phyloP scores from a whole-genome alignment of 2,797 vertebrate species.

The Myripristis jacobus region DNA sequence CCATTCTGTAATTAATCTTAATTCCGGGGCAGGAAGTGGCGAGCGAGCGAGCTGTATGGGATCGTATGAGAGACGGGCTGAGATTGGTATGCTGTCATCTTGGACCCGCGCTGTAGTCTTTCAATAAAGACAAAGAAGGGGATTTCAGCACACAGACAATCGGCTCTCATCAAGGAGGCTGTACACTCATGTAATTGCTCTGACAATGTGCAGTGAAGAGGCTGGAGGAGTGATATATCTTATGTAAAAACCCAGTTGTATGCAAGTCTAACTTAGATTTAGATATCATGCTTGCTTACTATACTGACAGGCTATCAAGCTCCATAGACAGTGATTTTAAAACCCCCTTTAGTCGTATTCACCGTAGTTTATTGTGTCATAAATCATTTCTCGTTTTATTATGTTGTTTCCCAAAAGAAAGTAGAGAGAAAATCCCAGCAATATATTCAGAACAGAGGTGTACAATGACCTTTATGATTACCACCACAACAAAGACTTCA shows the following conservation, averaged over 20 bases:
- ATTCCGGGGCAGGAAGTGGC: constrained; percentile 65
- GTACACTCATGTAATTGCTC: constrained; percentile 35
- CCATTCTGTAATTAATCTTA: constrained; percentile 80
- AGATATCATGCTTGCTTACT: constrained; percentile 31
- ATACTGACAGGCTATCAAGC: constrained; percentile 12
- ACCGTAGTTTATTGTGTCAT: constrained; percentile 49
- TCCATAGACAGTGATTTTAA: constrained; percentile 33
- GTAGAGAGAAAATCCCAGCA: neutral
- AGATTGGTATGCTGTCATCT: constrained; percentile 64
- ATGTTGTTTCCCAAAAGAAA: constrained; percentile 40
- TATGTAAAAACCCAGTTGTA: constrained; percentile 27
- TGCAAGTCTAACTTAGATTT: constrained; percentile 41
- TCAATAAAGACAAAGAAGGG: constrained; percentile 59
- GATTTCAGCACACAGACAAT: constrained; percentile 43
- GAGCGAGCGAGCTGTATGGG: constrained; percentile 51
- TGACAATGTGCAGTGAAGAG: constrained; percentile 34
- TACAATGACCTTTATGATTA: constrained; percentile 30
- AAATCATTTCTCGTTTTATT: constrained; percentile 51
- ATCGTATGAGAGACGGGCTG: constrained; percentile 29
- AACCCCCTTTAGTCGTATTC: constrained; percentile 41
- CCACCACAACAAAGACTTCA: constrained; percentile 20
- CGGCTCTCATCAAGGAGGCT: constrained; percentile 45
- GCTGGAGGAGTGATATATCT: constrained; percentile 38
- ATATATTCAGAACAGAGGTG: constrained; percentile 29
- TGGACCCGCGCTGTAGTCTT: constrained; percentile 42